A percentile compares a stretch with the other conserved stretches of the same genome.
These are phyloP conservation scores for Odontothrips loti DNA, from an alignment of 2,888 invertebrate species.

Conservation along the genomic window DNA sequence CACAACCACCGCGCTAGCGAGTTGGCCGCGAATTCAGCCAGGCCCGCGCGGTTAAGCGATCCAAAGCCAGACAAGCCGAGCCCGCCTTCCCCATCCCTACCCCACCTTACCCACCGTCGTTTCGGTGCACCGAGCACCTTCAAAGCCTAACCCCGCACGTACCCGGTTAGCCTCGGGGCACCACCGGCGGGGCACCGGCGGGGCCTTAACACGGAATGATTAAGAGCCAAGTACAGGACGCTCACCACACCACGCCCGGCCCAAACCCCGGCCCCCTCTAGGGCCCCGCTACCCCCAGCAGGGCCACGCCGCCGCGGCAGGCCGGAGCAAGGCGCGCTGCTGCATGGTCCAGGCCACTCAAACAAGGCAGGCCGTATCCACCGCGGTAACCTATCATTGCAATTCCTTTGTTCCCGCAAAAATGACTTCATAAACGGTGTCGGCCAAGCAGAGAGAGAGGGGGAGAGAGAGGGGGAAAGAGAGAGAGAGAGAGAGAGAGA, in stretches of 20 bases:
- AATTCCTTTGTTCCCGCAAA: slow-evolving; percentile 25
- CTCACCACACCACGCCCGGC: not conserved
- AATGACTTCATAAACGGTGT: slow-evolving; percentile 23
- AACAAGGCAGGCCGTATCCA: slow-evolving; percentile 14
- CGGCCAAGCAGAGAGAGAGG: slow-evolving; percentile 34
- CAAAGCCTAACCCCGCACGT: not conserved
- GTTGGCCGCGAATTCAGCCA: too few relatives aligned
- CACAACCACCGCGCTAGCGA: too few relatives aligned
- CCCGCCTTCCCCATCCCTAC: too few relatives aligned
- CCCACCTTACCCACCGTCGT: too few relatives aligned
- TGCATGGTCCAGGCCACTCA: not conserved
- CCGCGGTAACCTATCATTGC: slow-evolving; percentile 18
- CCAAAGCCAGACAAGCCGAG: too few relatives aligned
- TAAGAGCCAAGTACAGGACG: slow-evolving; percentile 19
- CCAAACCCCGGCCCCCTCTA: not conserved
- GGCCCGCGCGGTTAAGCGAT: too few relatives aligned
- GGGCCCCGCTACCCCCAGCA: not conserved
- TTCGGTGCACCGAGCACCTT: not conserved
- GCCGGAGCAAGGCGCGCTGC: not conserved
- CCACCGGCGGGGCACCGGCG: not conserved
- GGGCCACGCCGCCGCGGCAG: not conserved
- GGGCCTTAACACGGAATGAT: slow-evolving; percentile 11
- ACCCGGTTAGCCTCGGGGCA: not conserved
- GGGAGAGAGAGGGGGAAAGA: slow-evolving; percentile 40
- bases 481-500: slow-evolving; percentile 39